Percentiles rank a stretch among this genome's conserved stretches.
Evolutionary conservation across 1,140 invertebrate genomes (phyloP).

Genomic region (Maconellicoccus hirsutus): DNA sequence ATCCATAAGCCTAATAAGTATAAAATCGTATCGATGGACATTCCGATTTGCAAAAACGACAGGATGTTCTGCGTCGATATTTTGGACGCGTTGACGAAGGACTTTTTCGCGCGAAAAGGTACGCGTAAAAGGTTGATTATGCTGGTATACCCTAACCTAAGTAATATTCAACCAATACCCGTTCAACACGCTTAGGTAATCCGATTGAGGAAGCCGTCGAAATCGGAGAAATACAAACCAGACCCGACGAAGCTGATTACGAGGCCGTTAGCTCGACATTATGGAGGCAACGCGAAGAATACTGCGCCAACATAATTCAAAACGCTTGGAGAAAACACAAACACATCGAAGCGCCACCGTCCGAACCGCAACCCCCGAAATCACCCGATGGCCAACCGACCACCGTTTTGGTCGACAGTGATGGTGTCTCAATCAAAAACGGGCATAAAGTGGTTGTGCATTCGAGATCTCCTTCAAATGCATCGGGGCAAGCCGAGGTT

Average conservation of each 20-base stretch:
- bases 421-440: slow-evolving; percentile 66
- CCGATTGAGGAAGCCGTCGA: slow-evolving; percentile 80
- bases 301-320: slow-evolving; percentile 88
- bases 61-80: slow-evolving; percentile 96
- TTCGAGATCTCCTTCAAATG: slow-evolving; percentile 66
- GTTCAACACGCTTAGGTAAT: slow-evolving; percentile 39
- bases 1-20: slow-evolving; percentile 98
- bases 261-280: slow-evolving; percentile 85
- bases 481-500: slow-evolving; percentile 65
- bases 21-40: slow-evolving; percentile 97
- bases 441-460: slow-evolving; percentile 81
- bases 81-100: slow-evolving; percentile 85
- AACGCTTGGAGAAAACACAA: slow-evolving; percentile 83
- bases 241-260: slow-evolving; percentile 74
- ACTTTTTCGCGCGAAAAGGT: slow-evolving; percentile 92
- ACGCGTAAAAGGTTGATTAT: not conserved
- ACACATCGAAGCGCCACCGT: slow-evolving; percentile 35
- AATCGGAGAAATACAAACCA: slow-evolving; percentile 54
- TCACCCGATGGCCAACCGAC: slow-evolving; percentile 45
- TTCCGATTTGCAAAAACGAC: slow-evolving; percentile 93
- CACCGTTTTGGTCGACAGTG: slow-evolving; percentile 67
- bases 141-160: too few relatives aligned
- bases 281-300: slow-evolving; percentile 89
- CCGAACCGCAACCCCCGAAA: slow-evolving; percentile 33
- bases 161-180: not conserved